Percentiles rank a stretch among this genome's conserved stretches.
These are phyloP conservation scores for Microplitis demolitor DNA, from an alignment of 1,140 invertebrate genomes.

Conservation along the genomic window DNA sequence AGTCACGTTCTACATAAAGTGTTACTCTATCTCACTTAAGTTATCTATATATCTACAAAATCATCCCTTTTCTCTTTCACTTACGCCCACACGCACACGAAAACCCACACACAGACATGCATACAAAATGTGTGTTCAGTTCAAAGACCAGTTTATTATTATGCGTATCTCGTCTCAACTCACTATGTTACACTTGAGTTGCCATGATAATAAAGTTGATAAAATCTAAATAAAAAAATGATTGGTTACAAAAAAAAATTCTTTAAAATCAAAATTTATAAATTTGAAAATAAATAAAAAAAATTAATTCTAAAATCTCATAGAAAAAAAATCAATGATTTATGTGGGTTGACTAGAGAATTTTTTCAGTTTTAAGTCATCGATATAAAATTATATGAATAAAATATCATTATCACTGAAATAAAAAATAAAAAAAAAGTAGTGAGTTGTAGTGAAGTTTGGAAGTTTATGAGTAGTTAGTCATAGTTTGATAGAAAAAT, in stretches of 20 bases:
- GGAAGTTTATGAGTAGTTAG: conserved; percentile 1
- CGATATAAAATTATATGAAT: not conserved
- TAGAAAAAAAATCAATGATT: too few species aligned
- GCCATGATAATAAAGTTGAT: not conserved
- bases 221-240: not conserved
- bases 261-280: too few species aligned
- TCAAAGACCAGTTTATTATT: conserved; percentile 16
- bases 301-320: too few species aligned
- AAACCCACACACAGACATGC: too few species aligned
- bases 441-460: not conserved
- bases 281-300: too few species aligned
- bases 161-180: not conserved
- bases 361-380: not conserved
- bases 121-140: not conserved
- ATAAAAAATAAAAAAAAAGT: not conserved
- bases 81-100: too few species aligned
- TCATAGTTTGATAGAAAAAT: not conserved
- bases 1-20: not conserved
- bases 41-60: not conserved
- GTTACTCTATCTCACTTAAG: not conserved
- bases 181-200: not conserved
- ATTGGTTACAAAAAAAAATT: not conserved
- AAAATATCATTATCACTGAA: not conserved
- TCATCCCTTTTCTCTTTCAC: too few species aligned
- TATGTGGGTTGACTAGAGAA: too few species aligned